Evolutionary conservation across 2,797 vertebrate genomes (phyloP).

Genomic region (Poecilia wingei): DNA sequence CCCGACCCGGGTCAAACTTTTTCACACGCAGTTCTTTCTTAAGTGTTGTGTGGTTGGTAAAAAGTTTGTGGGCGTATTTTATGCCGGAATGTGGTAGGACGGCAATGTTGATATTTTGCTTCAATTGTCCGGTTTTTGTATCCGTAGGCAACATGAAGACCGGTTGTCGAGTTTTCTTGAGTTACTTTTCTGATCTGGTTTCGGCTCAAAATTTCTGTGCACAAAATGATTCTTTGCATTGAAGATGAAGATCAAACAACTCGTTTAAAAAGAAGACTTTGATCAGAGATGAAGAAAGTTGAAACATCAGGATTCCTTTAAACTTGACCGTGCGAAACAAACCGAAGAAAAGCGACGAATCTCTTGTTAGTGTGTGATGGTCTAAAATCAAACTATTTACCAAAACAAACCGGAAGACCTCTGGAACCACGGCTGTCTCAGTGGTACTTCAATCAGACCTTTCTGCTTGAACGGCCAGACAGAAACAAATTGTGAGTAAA

Average conservation of each 20-base stretch:
- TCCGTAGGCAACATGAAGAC: not conserved
- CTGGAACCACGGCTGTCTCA: not conserved
- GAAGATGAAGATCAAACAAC: not conserved
- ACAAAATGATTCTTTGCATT: not conserved
- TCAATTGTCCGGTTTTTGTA: too few relatives aligned
- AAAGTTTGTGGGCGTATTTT: too few relatives aligned
- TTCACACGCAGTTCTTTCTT: too few relatives aligned
- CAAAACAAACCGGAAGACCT: not conserved
- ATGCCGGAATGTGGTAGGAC: too few relatives aligned
- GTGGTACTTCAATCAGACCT: conserved; percentile 5
- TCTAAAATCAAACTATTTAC: not conserved
- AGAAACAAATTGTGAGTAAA: conserved; percentile 6
- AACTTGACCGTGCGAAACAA: not conserved
- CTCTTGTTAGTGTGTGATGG: not conserved
- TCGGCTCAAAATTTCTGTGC: not conserved
- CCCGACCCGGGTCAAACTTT: too few relatives aligned
- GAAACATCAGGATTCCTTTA: not conserved
- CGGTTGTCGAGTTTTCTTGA: not conserved
- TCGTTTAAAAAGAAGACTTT: not conserved
- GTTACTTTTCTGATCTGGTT: not conserved
- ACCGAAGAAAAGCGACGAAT: not conserved
- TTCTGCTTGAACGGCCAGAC: not conserved
- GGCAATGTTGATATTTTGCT: too few relatives aligned
- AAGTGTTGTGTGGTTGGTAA: too few relatives aligned
- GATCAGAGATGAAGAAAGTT: not conserved